Conservation (phyloP, 2,113 vertebrate genomes). For the Brienomyrus longianalis region DNA sequence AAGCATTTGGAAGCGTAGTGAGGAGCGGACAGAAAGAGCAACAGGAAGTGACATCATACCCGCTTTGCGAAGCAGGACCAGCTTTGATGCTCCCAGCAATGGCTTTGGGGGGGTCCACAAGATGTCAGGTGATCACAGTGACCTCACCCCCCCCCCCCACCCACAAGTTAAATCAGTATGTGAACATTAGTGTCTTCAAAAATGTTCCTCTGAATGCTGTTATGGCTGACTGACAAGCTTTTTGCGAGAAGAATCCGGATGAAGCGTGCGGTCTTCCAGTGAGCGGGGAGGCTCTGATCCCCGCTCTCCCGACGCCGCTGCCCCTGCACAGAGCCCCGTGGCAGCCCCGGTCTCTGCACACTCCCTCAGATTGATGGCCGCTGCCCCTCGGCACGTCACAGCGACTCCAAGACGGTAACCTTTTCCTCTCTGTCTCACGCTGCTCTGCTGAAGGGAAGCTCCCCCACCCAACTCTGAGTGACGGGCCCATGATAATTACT, state of each 20-base stretch:
- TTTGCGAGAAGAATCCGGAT: background rate
- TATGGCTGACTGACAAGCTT: background rate
- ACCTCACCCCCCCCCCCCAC: background rate
- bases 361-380: background rate
- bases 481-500: conserved; percentile 1
- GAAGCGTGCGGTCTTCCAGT: background rate
- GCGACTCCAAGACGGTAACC: background rate
- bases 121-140: background rate
- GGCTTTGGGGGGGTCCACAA: background rate
- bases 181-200: background rate
- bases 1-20: conserved; percentile 37
- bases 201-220: background rate
- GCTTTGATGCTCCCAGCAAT: background rate
- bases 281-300: background rate
- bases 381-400: background rate
- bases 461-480: background rate
- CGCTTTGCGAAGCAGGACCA: background rate
- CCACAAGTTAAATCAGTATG: background rate
- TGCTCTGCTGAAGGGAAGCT: background rate
- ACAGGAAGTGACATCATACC: background rate
- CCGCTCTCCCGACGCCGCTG: background rate
- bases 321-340: background rate
- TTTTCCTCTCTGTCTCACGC: background rate
- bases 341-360: background rate
- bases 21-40: background rate